These are phyloP conservation scores for Anorthoa munda DNA, from an alignment of 2,888 invertebrate genomes.

Conservation along the genomic window DNA sequence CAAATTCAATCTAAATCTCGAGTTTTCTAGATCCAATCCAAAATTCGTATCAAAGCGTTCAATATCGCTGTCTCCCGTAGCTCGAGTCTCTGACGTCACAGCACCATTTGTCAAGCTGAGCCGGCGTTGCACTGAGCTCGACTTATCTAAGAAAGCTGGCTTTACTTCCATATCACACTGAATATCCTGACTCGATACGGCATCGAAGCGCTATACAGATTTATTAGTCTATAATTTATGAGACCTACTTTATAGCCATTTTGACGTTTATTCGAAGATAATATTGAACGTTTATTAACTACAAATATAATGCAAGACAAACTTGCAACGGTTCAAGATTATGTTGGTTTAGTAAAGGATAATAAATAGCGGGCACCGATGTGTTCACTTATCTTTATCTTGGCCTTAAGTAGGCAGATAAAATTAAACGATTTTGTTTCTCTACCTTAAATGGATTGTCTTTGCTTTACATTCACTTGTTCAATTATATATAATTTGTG, in stretches of 20 bases:
- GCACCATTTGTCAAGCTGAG: slow-evolving; percentile 87
- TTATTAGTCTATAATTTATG: slow-evolving; percentile 75
- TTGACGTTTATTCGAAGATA: slow-evolving; percentile 68
- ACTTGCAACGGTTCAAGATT: slow-evolving; percentile 41
- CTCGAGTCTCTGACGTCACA: slow-evolving; percentile 77
- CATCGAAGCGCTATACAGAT: slow-evolving; percentile 73
- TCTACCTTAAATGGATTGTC: slow-evolving; percentile 55
- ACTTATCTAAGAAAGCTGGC: slow-evolving; percentile 85
- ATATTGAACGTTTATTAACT: slow-evolving; percentile 63
- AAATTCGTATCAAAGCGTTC: slow-evolving; percentile 56
- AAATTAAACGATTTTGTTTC: slow-evolving; percentile 57
- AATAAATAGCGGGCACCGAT: slow-evolving; percentile 42
- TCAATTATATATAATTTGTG: slow-evolving; percentile 48
- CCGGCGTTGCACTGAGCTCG: slow-evolving; percentile 79
- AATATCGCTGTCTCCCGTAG: slow-evolving; percentile 61
- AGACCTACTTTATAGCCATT: slow-evolving; percentile 63
- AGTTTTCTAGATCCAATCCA: slow-evolving; percentile 33
- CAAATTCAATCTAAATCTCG: slow-evolving; percentile 14
- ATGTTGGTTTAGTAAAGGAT: slow-evolving; percentile 39
- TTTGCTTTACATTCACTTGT: slow-evolving; percentile 46
- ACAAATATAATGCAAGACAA: slow-evolving; percentile 55
- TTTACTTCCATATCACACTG: slow-evolving; percentile 81
- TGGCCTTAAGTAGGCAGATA: slow-evolving; percentile 53
- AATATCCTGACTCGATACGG: slow-evolving; percentile 80
- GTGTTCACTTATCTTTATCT: slow-evolving; percentile 53